These are phyloP conservation scores for Gallinago solitaria DNA, from an alignment of 2,797 vertebrate genomes.

Conservation along the genomic window DNA sequence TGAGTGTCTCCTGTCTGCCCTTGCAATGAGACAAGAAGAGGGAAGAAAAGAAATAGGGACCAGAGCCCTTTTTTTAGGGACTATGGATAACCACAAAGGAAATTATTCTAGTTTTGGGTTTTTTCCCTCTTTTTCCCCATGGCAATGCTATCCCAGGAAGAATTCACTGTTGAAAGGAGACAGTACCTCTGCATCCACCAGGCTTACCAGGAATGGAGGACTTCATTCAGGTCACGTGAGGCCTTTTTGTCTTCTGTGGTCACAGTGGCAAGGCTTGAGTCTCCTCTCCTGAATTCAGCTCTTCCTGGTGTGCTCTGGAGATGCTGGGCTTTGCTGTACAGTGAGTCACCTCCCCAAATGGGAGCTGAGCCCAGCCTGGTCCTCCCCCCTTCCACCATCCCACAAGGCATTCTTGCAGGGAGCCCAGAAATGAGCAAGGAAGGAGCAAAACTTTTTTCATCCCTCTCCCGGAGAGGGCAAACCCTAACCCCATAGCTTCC, in stretches of 20 bases:
- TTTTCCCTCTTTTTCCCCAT: background rate
- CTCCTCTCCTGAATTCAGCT: background rate
- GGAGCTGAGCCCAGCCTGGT: rapidly evolving
- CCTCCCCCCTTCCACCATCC: background rate
- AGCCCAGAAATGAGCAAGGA: background rate
- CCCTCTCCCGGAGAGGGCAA: background rate
- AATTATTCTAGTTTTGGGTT: background rate
- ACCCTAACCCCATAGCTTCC: background rate
- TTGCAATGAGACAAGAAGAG: background rate
- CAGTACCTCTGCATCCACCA: background rate
- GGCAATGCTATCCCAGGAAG: background rate
- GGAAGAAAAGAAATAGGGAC: background rate
- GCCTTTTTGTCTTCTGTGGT: background rate
- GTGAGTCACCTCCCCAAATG: background rate
- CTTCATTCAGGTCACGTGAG: rapidly evolving
- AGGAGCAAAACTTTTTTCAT: background rate
- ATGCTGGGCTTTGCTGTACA: background rate
- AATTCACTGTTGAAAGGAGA: rapidly evolving
- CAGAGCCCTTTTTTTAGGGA: background rate
- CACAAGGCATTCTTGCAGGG: background rate
- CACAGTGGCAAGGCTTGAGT: background rate
- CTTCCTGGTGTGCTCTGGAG: background rate
- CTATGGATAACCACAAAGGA: background rate
- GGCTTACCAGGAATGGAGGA: rapidly evolving
- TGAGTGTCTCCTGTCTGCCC: background rate